Base-by-base conservation (phyloP, 2,113 vertebrate genomes). In the Emydocephalus ijimae region DNA sequence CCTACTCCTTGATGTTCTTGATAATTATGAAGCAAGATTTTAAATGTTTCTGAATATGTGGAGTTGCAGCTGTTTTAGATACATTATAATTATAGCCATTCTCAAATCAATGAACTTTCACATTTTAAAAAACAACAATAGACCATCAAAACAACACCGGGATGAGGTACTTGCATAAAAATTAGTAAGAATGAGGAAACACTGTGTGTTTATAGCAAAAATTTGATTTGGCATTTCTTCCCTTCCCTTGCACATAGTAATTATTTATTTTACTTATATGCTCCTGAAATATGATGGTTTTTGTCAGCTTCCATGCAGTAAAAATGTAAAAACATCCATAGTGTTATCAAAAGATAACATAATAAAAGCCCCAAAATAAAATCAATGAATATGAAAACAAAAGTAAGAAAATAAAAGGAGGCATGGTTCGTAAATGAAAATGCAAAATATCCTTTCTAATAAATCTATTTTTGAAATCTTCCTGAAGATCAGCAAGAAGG, bases 181-280 rank as follows among this genome's bases (percentile, higher is more conserved):
- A 61, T 57, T 39, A 48, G 45, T 90, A 43, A 64, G 81, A 87
- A 64, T 87, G 81, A 43, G 90, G 21, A n/a, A 34, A 89, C 26
- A 23, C n/a, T 26, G 6, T 92, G 14, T 90, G 87, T 89, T 92
- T 92, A 56, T 92, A 57, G 45, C 29, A 86, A 56, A 90, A 57
- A 39, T 20, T 93, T 54, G 12, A 87, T 48, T 87, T 87, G 74
- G 81, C 56, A 89, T 34, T 26, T 34, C 50, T 85, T 23, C 14
- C 45, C 64, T 87, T 90, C 81, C 14, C 55, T 81, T 90, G 92
- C 54, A 64, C 86, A 93, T 87, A 52, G 81, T 21, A 29, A 86
- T 86, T 92, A 55, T 88, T 39, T 81, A 20, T 43, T 81, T 39
- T 39, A 81, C 18, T 39, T 39, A 43, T 43, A 81, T 1, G 6